These are phyloP conservation scores for Peromyscus attwateri DNA, from an alignment of 2,797 vertebrate species.

Conservation along the genomic window DNA sequence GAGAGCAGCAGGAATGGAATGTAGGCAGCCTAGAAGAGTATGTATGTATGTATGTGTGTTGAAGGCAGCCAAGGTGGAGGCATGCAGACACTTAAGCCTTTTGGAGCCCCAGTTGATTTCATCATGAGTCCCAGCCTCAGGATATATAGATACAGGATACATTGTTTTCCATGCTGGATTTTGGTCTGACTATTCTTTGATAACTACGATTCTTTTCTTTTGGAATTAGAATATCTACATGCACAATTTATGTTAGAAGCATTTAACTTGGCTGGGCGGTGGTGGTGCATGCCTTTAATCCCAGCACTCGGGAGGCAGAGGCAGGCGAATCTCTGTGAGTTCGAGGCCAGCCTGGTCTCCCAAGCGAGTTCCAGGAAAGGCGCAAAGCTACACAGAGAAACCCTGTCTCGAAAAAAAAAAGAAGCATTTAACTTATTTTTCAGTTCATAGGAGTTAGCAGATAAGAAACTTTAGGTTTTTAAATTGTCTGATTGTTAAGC, in stretches of 20 bases:
- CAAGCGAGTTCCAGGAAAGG: too few species aligned
- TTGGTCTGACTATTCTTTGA: background rate
- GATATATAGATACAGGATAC: background rate
- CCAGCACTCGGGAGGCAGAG: too few species aligned
- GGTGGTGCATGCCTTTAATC: too few species aligned
- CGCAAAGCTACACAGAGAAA: too few species aligned
- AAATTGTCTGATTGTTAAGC: background rate
- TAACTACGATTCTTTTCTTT: background rate
- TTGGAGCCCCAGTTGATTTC: background rate
- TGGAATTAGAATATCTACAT: background rate
- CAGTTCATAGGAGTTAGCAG: background rate
- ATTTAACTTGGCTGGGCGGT: too few species aligned
- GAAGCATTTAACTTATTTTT: background rate
- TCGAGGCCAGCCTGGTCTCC: too few species aligned
- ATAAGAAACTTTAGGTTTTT: background rate
- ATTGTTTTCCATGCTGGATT: background rate
- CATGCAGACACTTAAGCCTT: background rate
- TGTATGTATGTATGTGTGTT: background rate
- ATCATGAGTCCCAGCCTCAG: background rate
- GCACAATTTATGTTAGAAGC: background rate
- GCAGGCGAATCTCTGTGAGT: too few species aligned
- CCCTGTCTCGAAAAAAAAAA: too few species aligned
- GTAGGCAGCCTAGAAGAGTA: background rate
- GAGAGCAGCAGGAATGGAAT: background rate
- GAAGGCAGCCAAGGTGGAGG: background rate